Percentiles rank a stretch among this genome's conserved stretches.
phyloP scores from a whole-genome alignment of 1,140 invertebrate genomes.

The Wasmannia auropunctata region DNA sequence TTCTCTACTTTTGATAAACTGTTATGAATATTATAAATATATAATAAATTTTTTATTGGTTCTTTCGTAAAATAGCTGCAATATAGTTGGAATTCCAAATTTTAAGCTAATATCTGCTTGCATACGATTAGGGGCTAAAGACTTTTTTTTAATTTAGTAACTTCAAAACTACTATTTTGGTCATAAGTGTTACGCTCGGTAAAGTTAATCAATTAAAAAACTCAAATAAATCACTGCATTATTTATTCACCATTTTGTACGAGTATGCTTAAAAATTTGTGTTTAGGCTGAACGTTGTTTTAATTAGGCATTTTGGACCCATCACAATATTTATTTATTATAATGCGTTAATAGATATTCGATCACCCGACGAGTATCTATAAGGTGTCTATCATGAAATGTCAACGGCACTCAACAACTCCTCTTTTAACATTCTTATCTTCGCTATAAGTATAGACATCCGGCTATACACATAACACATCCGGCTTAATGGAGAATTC shows the following conservation, averaged over 20 bases:
- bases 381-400: neutral
- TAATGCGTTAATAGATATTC: neutral
- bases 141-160: neutral
- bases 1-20: neutral
- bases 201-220: neutral
- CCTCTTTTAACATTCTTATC: neutral
- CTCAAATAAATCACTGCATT: neutral
- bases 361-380: neutral
- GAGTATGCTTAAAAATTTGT: neutral
- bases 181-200: neutral
- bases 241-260: neutral
- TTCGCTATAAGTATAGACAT: neutral
- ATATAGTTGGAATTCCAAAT: neutral
- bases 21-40: neutral
- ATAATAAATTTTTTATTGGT: neutral
- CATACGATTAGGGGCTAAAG: neutral
- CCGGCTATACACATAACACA: neutral
- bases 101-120: neutral
- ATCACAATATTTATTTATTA: neutral
- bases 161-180: neutral
- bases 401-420: neutral
- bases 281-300: neutral
- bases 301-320: neutral
- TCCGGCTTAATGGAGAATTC: neutral
- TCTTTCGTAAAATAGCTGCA: neutral